Percentiles rank a stretch among this genome's conserved stretches.
phyloP scores from a whole-genome alignment of 2,888 invertebrate genomes.

The Orthosia cruda region DNA sequence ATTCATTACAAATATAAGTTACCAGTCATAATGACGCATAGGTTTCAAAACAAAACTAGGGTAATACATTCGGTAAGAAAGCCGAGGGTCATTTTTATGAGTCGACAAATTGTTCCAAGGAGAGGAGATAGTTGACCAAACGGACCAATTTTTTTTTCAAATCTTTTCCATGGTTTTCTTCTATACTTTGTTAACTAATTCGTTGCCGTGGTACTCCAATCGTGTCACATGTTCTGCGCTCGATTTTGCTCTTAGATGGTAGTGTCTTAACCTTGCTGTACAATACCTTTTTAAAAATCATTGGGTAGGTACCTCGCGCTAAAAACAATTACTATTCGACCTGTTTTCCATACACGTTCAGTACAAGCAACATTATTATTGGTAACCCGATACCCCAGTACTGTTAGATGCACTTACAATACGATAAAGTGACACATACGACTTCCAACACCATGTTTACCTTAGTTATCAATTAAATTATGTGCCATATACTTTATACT shows the following conservation, averaged over 20 bases:
- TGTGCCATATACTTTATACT: slow-evolving; percentile 52
- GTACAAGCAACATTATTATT: slow-evolving; percentile 44
- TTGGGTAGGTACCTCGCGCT: slow-evolving; percentile 5
- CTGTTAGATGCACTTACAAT: slow-evolving; percentile 50
- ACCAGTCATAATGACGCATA: slow-evolving; percentile 26
- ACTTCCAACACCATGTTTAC: slow-evolving; percentile 39
- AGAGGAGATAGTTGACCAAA: not conserved
- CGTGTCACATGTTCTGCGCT: not conserved
- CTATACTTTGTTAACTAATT: not conserved
- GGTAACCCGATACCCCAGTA: slow-evolving; percentile 45
- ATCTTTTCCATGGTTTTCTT: not conserved
- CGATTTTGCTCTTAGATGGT: not conserved
- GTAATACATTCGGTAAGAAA: slow-evolving; percentile 1
- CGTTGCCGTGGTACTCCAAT: not conserved
- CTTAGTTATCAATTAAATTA: slow-evolving; percentile 59
- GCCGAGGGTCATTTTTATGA: not conserved
- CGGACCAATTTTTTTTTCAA: not conserved
- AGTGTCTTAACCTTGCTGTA: not conserved
- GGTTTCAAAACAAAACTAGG: slow-evolving; percentile 26
- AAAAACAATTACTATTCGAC: slow-evolving; percentile 19
- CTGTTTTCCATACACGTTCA: slow-evolving; percentile 51
- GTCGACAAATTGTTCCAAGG: not conserved
- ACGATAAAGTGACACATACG: slow-evolving; percentile 48
- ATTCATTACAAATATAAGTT: slow-evolving; percentile 28
- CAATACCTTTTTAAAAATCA: slow-evolving; percentile 8